Evolutionary conservation across 2,888 invertebrate genomes (phyloP), one percentile per base, ranked within the genome.

Genomic region (Volucella bombylans): DNA sequence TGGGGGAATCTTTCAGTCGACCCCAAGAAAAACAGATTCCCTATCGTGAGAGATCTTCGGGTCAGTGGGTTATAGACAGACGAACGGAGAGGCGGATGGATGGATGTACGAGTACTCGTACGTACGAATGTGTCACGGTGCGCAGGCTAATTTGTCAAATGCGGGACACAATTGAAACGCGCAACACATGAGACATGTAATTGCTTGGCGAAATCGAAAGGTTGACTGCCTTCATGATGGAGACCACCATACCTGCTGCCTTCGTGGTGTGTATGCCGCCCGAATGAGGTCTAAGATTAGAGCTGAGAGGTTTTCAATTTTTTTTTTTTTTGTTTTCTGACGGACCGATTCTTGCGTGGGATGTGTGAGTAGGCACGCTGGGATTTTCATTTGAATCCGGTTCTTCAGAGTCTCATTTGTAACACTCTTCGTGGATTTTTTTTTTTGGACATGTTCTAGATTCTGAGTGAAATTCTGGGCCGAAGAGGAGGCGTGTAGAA

Each of bases 191-290:
- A 31, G 31, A 31, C 31, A 31, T 31, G 1, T 6, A 31, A 31
- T 31, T 31, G 31, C 62, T 65, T 68, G 81, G 69, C 65, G 82
- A 82, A 82, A 82, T 71, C 71, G 77, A 82, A 82, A 77, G 82
- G 77, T 64, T 69, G 80, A 69, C 67, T 72, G 78, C 38, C 62
- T 61, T 61, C 54, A 61, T 65, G 14, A 23, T 23, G 23, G 23
- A 23, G 64, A 65, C 61, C 47, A 23, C 50, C 50, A 18, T 23
- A 23, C 23, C n/a, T 61, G 15, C 45, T 23, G 49, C 18, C 55
- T 49, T 59, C 18, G 31, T 31, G 6, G 31, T 31, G 31, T 31
- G 6, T 6, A 31, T 31, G 31, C 31, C 31, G 31, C 31, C 12
- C 47, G 45, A 72, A 79, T 39, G 67, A 43, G 49, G 47, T 59